Conservation (phyloP, 2,797 vertebrate species). For the Acrossocheilus fasciatus region DNA sequence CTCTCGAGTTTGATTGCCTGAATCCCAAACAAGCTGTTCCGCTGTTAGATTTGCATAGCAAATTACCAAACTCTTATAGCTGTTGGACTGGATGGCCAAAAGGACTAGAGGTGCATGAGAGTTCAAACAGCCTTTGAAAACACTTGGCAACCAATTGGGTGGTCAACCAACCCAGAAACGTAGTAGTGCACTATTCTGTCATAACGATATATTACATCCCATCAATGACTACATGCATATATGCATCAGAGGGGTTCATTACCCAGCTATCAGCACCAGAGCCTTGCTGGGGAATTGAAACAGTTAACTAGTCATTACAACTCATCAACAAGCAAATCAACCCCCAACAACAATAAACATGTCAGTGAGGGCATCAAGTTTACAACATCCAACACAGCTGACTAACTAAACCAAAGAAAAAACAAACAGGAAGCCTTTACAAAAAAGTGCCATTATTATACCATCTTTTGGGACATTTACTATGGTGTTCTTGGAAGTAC, state of each 20-base stretch:
- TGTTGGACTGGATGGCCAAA: background rate
- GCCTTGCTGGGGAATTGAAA: background rate
- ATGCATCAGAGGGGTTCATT: background rate
- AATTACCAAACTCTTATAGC: background rate
- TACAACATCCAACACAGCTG: slow-evolving; percentile 9
- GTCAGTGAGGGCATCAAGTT: background rate
- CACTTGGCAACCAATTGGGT: background rate
- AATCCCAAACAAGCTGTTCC: slow-evolving; percentile 19
- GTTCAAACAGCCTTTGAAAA: background rate
- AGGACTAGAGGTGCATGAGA: background rate
- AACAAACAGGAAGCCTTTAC: background rate
- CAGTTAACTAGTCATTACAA: slow-evolving; percentile 8
- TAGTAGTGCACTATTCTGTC: background rate
- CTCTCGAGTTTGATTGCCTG: slow-evolving; percentile 25
- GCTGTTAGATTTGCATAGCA: slow-evolving; percentile 19
- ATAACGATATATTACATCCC: background rate
- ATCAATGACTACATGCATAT: background rate
- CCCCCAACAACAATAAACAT: background rate
- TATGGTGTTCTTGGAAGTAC: background rate
- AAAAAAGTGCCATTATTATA: background rate
- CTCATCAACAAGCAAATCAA: slow-evolving; percentile 7
- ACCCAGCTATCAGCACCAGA: background rate
- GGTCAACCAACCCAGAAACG: background rate
- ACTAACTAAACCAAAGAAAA: background rate
- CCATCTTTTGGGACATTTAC: background rate